These are phyloP conservation scores for Cephus cinctus DNA, from an alignment of 1,140 invertebrate genomes.

Conservation along the genomic window DNA sequence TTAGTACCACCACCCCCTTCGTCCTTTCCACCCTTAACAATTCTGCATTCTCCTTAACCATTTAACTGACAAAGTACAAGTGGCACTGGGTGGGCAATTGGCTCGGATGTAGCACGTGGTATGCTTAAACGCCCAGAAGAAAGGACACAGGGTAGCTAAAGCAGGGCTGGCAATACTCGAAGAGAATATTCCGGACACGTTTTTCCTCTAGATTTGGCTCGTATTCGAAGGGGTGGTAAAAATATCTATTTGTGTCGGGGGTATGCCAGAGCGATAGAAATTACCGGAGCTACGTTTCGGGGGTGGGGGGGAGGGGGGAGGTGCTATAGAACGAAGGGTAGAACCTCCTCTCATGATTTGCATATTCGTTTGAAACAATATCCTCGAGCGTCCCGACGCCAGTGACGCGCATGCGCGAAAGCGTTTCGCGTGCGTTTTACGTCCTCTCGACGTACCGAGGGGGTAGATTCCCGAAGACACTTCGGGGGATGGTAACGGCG, in stretches of 20 bases:
- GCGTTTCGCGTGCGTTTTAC: too few relatives aligned
- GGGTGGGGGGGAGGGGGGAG: neutral
- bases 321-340: neutral
- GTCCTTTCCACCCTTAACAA: too few relatives aligned
- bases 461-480: slow-evolving; percentile 5
- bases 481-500: slow-evolving; percentile 27
- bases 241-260: slow-evolving; percentile 46
- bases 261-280: slow-evolving; percentile 37
- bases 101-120: too few relatives aligned
- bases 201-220: slow-evolving; percentile 38
- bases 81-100: too few relatives aligned
- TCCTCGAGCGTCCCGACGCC: slow-evolving; percentile 33
- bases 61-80: too few relatives aligned
- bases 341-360: slow-evolving; percentile 48
- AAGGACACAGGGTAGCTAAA: too few relatives aligned
- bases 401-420: neutral
- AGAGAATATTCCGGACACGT: slow-evolving; percentile 45
- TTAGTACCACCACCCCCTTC: too few relatives aligned
- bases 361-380: slow-evolving; percentile 59
- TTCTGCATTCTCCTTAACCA: too few relatives aligned
- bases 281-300: slow-evolving; percentile 31
- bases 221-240: slow-evolving; percentile 31
- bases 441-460: too few relatives aligned
- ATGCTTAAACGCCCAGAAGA: too few relatives aligned
- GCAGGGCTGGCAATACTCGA: too few relatives aligned